Evolutionary conservation across 2,888 invertebrate species (phyloP), one percentile per base, ranked within the genome.

Genomic region (Polia nebulosa): DNA sequence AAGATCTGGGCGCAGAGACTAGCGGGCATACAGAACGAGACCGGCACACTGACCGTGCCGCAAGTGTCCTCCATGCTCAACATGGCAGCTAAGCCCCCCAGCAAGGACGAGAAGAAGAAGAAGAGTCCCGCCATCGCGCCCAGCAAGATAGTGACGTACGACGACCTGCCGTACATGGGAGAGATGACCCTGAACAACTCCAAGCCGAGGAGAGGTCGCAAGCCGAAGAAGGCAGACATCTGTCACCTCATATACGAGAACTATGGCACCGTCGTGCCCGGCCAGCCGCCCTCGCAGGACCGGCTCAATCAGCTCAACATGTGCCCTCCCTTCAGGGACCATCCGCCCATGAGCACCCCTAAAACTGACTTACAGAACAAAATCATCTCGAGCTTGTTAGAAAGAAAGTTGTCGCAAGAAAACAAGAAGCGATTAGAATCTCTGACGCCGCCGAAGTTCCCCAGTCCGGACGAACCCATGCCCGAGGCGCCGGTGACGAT

Each of bases 171-270:
- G 0, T 98, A 98, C 91, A 98, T 98, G 98, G 98, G 98, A 0
- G 98, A 98, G 90, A 98, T 98, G 96, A 98, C 98, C 0, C 91
- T 98, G 63, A 98, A 98, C 88, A 98, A 98, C 91, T 98, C 97
- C 17, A 98, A 98, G 83, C 98, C 98, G 0, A 94, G 98, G 44
- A 96, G 99, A 73, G 98, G 98, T 0, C 96, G 98, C 22, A 99
- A 99, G 87, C 99, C 98, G 0, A 98, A 98, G 89, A 98, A 99
- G 90, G 98, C 98, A 0, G 98, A 98, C 87, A 99, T 99, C 80
- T 98, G 98, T 80, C 98, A 98, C 87, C 94, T 98, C 51, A 98
- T 98, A 81, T 98, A 98, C 87, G 98, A 98, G 89, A 98, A 98
- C 90, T 98, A 98, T 88, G 98, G 98, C 4, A 98, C 98, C 0